Evolutionary conservation across 2,113 vertebrate genomes (phyloP).

Genomic region (Pelecanoides urinatrix): DNA sequence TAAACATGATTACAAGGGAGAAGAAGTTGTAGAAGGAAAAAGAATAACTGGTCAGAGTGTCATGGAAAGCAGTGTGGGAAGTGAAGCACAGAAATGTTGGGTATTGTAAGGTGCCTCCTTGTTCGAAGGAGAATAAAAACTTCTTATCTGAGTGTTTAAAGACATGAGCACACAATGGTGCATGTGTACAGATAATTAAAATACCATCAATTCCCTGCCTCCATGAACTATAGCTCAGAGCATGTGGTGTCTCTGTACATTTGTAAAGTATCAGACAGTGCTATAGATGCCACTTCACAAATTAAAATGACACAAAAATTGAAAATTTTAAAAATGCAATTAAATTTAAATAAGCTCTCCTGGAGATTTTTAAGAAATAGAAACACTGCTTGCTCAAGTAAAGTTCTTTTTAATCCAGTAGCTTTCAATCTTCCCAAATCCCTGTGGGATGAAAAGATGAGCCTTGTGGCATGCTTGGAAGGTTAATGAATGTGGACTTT

Average conservation of each 20-base stretch:
- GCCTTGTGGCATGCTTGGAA: slow-evolving; percentile 1
- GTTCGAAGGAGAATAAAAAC: not conserved
- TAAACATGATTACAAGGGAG: not conserved
- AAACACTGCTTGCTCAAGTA: slow-evolving; percentile 3
- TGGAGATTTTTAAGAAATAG: slow-evolving; percentile 32
- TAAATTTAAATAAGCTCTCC: slow-evolving; percentile 26
- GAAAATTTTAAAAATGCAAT: not conserved
- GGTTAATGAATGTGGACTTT: slow-evolving; percentile 18
- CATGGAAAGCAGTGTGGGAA: not conserved
- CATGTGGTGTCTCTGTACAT: not conserved
- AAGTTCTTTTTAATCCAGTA: slow-evolving; percentile 29
- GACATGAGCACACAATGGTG: not conserved
- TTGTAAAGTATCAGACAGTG: not conserved
- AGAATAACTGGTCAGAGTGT: not conserved
- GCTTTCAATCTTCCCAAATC: slow-evolving; percentile 31
- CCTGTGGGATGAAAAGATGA: slow-evolving; percentile 39
- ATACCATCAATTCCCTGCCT: not conserved
- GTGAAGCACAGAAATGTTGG: not conserved
- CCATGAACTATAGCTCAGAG: not conserved
- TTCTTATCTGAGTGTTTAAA: slow-evolving; percentile 1
- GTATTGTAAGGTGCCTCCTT: not conserved
- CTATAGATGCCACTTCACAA: not conserved
- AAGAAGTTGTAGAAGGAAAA: not conserved
- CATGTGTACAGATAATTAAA: not conserved
- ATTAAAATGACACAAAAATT: not conserved